Base-by-base conservation (phyloP, 2,888 invertebrate genomes). In the Platycnemis pennipes region DNA sequence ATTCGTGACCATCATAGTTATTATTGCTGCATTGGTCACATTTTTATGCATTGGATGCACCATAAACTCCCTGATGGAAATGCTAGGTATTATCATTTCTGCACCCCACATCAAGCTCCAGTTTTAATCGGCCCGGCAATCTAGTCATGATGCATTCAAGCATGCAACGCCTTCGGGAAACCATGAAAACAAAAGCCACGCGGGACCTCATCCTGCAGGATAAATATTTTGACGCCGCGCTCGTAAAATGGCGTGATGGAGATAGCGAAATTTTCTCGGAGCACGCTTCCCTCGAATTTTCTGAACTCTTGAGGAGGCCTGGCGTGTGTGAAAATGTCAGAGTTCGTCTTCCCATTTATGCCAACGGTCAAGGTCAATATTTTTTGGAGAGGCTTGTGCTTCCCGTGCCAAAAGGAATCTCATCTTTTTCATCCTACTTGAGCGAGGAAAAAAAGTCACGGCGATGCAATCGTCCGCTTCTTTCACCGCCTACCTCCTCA, bases 331-430 rank as follows among this genome's bases (percentile, higher is more conserved):
- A 37, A 77, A 77, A 77, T 77, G 77, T 77, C 77, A 77, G 37
- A 77, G 77, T 77, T 77, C 77, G 77, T 37, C 77, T 26, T 77
- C 37, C 37, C 77, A 77, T 77, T 77, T 37, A 37, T 37, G 77
- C 77, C 77, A 37, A 2, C 77, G 77, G 77, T 16, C 77, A 77
- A 77, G 77, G 77, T 37, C 37, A 77, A 77, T 77, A 16, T 77
- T 77, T 77, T 77, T 77, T 37, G 77, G 77, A 77, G 77, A 13
- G 77, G 77, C 37, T 31, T 77, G 77, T 77, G 77, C 77, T 37
- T 77, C 77, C 37, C 11, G 77, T 77, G 0, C 19, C 11, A 77
- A 77, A 77, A 77, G 37, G 37, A 77, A 37, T 37, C 37, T 31
- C 37, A 16, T 37, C 2, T 31, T 77, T 77, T 37, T 16, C 77